A percentile compares a stretch with the other conserved stretches of the same genome.
Evolutionary conservation across 2,888 invertebrate genomes (phyloP).

Genomic region (Hypomecis punctinalis): DNA sequence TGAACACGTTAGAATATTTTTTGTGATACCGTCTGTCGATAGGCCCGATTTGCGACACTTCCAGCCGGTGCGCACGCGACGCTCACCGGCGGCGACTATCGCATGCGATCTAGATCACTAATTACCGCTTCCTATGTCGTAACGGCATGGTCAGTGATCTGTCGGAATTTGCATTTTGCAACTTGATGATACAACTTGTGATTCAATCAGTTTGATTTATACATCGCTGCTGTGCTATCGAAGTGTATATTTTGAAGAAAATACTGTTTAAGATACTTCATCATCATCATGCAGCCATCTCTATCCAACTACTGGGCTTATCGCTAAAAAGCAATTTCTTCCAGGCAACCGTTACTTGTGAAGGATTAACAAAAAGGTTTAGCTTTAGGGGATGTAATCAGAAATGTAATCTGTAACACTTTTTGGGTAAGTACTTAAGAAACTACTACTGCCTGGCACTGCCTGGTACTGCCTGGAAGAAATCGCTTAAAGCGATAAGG

Average conservation of each 20-base stretch:
- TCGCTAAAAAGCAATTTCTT: no score
- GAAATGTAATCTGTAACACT: no score
- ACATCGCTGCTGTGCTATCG: background rate
- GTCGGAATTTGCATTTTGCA: slow-evolving; percentile 32
- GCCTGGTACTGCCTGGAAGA: no score
- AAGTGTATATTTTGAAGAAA: background rate
- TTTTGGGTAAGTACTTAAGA: no score
- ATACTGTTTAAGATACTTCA: background rate
- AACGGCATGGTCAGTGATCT: slow-evolving; percentile 38
- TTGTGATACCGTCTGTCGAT: background rate
- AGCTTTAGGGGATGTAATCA: no score
- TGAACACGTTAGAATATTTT: slow-evolving; percentile 1
- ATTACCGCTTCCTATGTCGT: slow-evolving; percentile 34
- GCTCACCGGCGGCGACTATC: slow-evolving; percentile 17
- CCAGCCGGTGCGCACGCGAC: slow-evolving; percentile 28
- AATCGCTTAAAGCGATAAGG: no score
- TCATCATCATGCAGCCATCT: no score
- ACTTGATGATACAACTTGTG: slow-evolving; percentile 19
- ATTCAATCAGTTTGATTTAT: slow-evolving; percentile 7
- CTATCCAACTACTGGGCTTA: no score
- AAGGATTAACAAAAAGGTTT: no score
- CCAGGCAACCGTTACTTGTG: no score
- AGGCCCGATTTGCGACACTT: slow-evolving; percentile 24
- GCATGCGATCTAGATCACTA: slow-evolving; percentile 34
- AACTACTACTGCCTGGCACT: no score